phyloP scores from a whole-genome alignment of 1,140 invertebrate genomes.

The Drosophila persimilis region DNA sequence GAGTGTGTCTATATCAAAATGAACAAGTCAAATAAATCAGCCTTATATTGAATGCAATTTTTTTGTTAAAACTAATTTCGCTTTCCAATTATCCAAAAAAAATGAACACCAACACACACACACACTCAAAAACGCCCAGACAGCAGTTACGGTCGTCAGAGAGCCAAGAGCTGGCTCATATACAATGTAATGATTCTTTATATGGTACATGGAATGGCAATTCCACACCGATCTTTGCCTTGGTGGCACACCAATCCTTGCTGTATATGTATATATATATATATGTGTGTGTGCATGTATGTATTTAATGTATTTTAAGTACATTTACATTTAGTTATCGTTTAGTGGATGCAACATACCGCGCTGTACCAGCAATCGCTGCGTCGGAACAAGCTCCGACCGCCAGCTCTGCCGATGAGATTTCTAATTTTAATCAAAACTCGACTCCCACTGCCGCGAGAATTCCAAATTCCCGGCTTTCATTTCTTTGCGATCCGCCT shows the following conservation, averaged over 20 bases:
- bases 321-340: constrained; percentile 63
- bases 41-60: constrained; percentile 78
- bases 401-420: constrained; percentile 64
- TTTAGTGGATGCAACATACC: constrained; percentile 80
- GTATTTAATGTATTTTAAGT: constrained; percentile 51
- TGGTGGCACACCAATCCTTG: constrained; percentile 31
- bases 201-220: constrained; percentile 13
- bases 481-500: not conserved
- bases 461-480: too few species aligned
- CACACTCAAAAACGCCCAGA: constrained; percentile 52
- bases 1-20: constrained; percentile 59
- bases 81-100: constrained; percentile 65
- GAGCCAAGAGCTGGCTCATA: constrained; percentile 8
- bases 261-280: constrained; percentile 39
- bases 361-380: constrained; percentile 63
- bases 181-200: constrained; percentile 18
- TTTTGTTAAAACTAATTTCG: constrained; percentile 66
- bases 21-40: constrained; percentile 80
- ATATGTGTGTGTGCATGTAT: constrained; percentile 35
- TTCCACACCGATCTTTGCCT: constrained; percentile 19
- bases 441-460: constrained; percentile 3
- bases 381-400: constrained; percentile 19
- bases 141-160: constrained; percentile 20
- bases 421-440: constrained; percentile 58
- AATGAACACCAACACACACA: constrained; percentile 42